Evolutionary conservation across 2,888 invertebrate species (phyloP).

Genomic region (Eurytoma californica): DNA sequence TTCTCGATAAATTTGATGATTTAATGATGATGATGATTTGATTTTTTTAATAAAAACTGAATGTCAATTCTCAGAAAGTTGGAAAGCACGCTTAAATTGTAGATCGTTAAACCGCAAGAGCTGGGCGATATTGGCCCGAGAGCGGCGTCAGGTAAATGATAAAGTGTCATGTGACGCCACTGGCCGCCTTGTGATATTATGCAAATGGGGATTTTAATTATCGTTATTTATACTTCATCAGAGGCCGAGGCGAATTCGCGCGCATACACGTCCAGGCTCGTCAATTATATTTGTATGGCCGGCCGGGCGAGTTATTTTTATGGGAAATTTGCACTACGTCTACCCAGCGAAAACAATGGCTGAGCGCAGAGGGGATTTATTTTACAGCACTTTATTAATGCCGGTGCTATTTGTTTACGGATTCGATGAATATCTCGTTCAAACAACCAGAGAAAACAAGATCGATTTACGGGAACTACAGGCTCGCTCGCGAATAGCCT

Average conservation of each 20-base stretch:
- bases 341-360: constrained; percentile 25
- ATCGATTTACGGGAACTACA: constrained; percentile 32
- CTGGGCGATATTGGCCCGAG: constrained; percentile 4
- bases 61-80: no score
- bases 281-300: constrained; percentile 21
- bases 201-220: constrained; percentile 52
- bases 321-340: constrained; percentile 22
- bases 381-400: constrained; percentile 41
- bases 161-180: constrained; percentile 16
- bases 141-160: constrained; percentile 31
- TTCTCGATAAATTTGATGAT: no score
- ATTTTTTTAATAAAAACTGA: no score
- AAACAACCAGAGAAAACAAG: constrained; percentile 14
- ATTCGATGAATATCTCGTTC: constrained; percentile 38
- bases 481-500: not conserved
- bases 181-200: constrained; percentile 34
- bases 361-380: constrained; percentile 8
- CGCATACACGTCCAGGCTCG: not conserved
- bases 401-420: constrained; percentile 24
- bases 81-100: no score
- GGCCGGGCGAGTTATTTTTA: constrained; percentile 22
- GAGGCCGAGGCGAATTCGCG: not conserved
- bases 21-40: no score
- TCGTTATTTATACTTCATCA: constrained; percentile 47
- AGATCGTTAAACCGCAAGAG: no score